These are phyloP conservation scores for Fistularia tabacaria DNA, from an alignment of 2,797 vertebrate genomes.

Conservation along the genomic window DNA sequence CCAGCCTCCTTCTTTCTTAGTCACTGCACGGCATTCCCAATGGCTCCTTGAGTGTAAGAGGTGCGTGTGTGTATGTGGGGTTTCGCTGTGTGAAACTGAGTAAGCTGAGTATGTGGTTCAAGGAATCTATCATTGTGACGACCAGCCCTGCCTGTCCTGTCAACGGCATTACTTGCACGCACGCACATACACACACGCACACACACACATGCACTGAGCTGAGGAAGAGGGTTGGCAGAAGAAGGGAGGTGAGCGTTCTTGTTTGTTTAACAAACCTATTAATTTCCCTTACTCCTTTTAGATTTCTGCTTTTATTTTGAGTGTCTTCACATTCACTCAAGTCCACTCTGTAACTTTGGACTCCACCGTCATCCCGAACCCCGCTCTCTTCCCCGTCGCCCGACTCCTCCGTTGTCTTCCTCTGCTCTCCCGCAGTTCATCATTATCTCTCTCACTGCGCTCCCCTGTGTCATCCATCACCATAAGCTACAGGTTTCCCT, in stretches of 20 bases:
- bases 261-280: slow-evolving; percentile 22
- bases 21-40: slow-evolving; percentile 20
- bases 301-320: slow-evolving; percentile 25
- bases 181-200: slow-evolving; percentile 13
- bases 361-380: not conserved
- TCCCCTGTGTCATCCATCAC: slow-evolving; percentile 60
- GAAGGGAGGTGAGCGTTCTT: slow-evolving; percentile 20
- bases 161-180: slow-evolving; percentile 26
- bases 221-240: slow-evolving; percentile 16
- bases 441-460: slow-evolving; percentile 54
- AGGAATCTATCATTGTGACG: slow-evolving; percentile 53
- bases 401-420: slow-evolving; percentile 54
- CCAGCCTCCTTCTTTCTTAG: slow-evolving; percentile 27
- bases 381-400: slow-evolving; percentile 13
- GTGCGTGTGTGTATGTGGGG: not conserved
- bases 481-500: slow-evolving; percentile 71
- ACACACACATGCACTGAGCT: slow-evolving; percentile 10
- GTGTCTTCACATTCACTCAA: slow-evolving; percentile 18
- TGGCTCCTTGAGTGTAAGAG: slow-evolving; percentile 16
- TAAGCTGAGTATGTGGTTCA: slow-evolving; percentile 36
- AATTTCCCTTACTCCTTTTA: slow-evolving; percentile 21
- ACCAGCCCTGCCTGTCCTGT: slow-evolving; percentile 45
- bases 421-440: slow-evolving; percentile 60
- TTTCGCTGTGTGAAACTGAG: slow-evolving; percentile 30
- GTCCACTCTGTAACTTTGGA: slow-evolving; percentile 12